Base-by-base conservation (phyloP, 2,888 invertebrate species). In the Neoascia interrupta region DNA sequence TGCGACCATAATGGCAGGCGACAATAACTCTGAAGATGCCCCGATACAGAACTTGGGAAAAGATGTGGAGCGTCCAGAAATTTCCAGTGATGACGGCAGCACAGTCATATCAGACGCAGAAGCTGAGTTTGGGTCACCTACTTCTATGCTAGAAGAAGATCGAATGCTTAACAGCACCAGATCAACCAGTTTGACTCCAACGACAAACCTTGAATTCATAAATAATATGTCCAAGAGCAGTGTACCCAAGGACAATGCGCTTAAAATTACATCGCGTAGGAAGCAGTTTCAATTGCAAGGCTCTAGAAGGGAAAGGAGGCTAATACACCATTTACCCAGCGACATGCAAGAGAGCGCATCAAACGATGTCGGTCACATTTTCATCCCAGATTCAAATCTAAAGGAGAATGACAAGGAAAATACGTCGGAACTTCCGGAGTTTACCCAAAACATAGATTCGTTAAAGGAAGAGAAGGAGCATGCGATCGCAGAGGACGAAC, bases 81-180 rank as follows among this genome's bases (percentile, higher is more conserved):
- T 10, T 10, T 84, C 82, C 2, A 83, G 81, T 15, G 84, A 84
- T 69, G 84, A 84, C 21, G 83, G 82, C 11, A 84, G 84, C 53
- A 83, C 83, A 3, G 76, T 83, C 28, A 83, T 83, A 4, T 84
- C 84, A 0, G 84, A 84, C 31, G 83, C 83, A 5, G 84, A 83
- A 3, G 84, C 84, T 4, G 84, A 84, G 64, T 84, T 84, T 60
- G 84, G 84, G 3, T 84, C 84, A 5, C 84, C 84, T 1, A 82
- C 84, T 0, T 84, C 84, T 8, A 83, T 84, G 84, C 39, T 84
- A 19, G 84, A 84, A 34, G 84, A 84, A 66, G 84, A 84, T 21
- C 83, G 84, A 15, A 60, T 76, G 5, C 31, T 72, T 1, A 76
- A 53, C 11, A 53, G 37, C 11, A 10, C 28, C 2, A 34, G 47